A percentile compares a stretch with the other conserved stretches of the same genome.
Conservation (phyloP, 2,797 vertebrate genomes). For the Pelochelys cantorii region DNA sequence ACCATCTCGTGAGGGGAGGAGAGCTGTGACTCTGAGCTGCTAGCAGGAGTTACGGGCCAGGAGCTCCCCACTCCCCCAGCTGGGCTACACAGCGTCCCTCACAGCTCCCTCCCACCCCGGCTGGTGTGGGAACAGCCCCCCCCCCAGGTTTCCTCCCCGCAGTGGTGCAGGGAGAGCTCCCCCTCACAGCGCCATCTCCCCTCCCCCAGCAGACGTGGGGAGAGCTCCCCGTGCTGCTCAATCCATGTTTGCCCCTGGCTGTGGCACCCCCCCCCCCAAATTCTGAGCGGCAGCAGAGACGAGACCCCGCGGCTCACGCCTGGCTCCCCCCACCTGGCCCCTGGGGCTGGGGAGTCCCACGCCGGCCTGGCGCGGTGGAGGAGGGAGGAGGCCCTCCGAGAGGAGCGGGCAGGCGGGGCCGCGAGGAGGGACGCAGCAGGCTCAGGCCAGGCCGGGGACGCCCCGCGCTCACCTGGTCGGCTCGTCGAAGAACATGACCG, state of each 20-base stretch:
- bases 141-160: too few species aligned
- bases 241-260: background rate
- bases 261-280: background rate
- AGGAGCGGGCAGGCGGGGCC: background rate
- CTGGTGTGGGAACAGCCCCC: background rate
- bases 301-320: background rate
- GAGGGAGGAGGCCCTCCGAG: background rate
- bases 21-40: background rate
- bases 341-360: fast-evolving
- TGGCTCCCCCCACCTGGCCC: background rate
- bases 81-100: background rate
- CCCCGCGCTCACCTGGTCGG: slow-evolving; percentile 90
- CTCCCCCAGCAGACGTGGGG: background rate
- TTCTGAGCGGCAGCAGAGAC: background rate
- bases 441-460: fast-evolving
- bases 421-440: too few species aligned
- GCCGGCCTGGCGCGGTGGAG: background rate
- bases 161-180: too few species aligned
- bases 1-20: too few species aligned
- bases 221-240: background rate
- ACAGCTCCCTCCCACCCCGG: background rate
- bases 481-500: slow-evolving; percentile 99
- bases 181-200: too few species aligned
- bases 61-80: background rate
- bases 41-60: background rate